Base-by-base conservation (phyloP, 2,113 vertebrate species). In the Saguinus midas region DNA sequence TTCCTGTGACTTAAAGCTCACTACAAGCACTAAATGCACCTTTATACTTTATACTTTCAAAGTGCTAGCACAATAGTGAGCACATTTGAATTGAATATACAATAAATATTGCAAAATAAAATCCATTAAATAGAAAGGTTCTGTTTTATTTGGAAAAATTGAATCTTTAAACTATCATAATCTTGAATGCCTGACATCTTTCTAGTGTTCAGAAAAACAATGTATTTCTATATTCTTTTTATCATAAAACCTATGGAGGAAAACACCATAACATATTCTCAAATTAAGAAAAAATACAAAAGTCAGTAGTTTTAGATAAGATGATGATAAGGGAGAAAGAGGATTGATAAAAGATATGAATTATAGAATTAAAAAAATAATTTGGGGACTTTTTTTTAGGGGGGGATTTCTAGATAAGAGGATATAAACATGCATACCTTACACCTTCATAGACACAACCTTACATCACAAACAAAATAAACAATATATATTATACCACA, bases 21-120 rank as follows among this genome's bases (percentile, higher is more conserved):
- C 23, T 23, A 35, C 72, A 35, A 66, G 6, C n/a, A 58, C 37
- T 13, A 11, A 94, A 55, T 35, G 90, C 21, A 61, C 55, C 52
- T 78, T 48, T 80, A 50, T 32, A 40, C 32, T 57, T 73, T 95
- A 58, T 45, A 92, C 18, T 90, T 85, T 88, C 32, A 94, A 66
- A 86, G 90, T 35, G 40, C n/a, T 61, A 85, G n/a, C 57, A 89
- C 29, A 81, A 95, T 6, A 58, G 32, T 76, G 52, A 92, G n/a
- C 55, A 90, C 12, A 87, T 84, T 4, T 92, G 72, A 96, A 89
- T 4, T 96, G 76, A 96, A 95, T 90, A 87, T 48, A 76, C 4
- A 93, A 95, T 95, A 86, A 95, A 94, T 18, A 72, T 13, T 92
- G 50, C 43, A 90, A 97, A 95, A 95, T 94, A 90, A 97, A 97